Evolutionary conservation across 2,888 invertebrate species (phyloP).

Genomic region (Xestia xanthographa): DNA sequence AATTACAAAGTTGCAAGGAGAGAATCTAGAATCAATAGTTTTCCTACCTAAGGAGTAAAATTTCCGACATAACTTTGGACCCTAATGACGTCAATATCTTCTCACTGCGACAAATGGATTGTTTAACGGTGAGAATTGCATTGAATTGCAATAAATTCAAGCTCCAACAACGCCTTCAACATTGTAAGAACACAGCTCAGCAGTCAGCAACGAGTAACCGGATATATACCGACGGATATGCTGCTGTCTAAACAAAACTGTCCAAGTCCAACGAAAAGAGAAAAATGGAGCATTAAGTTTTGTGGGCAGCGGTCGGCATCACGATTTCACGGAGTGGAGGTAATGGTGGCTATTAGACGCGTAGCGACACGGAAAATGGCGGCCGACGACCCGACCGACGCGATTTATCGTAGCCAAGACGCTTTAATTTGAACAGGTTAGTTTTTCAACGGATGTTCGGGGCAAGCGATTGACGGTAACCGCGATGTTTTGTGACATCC

Average conservation of each 20-base stretch:
- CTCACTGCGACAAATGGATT: neutral
- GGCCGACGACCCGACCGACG: conserved; percentile 79
- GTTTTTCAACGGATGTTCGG: conserved; percentile 65
- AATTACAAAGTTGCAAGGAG: conserved; percentile 22
- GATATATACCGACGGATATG: conserved; percentile 61
- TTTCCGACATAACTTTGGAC: neutral
- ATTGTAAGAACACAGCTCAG: conserved; percentile 17
- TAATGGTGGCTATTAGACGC: conserved; percentile 83
- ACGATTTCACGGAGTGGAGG: conserved; percentile 84
- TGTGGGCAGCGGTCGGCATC: conserved; percentile 83
- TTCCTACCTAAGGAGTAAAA: neutral
- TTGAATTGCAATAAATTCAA: conserved; percentile 20
- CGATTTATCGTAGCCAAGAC: conserved; percentile 66
- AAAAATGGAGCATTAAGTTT: conserved; percentile 82
- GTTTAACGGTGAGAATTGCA: conserved; percentile 16
- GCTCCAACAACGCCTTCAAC: neutral
- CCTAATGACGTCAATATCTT: conserved; percentile 1
- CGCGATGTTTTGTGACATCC: conserved; percentile 58
- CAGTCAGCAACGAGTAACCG: conserved; percentile 45
- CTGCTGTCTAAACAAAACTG: conserved; percentile 44
- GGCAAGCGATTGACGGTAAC: conserved; percentile 56
- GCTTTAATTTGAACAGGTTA: conserved; percentile 63
- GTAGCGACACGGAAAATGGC: conserved; percentile 82
- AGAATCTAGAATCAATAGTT: conserved; percentile 25
- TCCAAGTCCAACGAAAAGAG: conserved; percentile 53